These are phyloP conservation scores for Propsilocerus akamusi DNA, from an alignment of 1,140 invertebrate species.

Conservation along the genomic window DNA sequence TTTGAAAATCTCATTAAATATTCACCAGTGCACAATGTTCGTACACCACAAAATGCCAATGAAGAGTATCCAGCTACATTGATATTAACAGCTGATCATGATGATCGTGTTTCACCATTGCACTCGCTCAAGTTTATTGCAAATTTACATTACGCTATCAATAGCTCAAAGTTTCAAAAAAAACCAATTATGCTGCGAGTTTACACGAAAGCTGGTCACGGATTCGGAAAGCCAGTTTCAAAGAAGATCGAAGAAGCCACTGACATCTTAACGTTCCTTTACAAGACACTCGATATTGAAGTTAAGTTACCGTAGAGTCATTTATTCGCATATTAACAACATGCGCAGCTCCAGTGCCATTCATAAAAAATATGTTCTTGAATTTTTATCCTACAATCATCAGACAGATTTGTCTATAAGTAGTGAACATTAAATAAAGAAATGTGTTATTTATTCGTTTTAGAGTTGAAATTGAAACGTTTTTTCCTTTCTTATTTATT, in stretches of 20 bases:
- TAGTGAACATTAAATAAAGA: too few relatives aligned
- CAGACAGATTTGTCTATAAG: too few relatives aligned
- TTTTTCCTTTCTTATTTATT: background rate
- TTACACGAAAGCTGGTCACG: slow-evolving; percentile 93
- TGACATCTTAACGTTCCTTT: slow-evolving; percentile 74
- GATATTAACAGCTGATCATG: slow-evolving; percentile 89
- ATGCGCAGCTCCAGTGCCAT: too few relatives aligned
- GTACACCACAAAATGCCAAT: slow-evolving; percentile 32
- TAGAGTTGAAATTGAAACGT: too few relatives aligned
- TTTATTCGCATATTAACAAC: too few relatives aligned
- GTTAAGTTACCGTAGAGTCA: slow-evolving; percentile 20
- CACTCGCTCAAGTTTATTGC: slow-evolving; percentile 94
- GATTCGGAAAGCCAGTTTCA: slow-evolving; percentile 82
- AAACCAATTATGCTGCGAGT: slow-evolving; percentile 79
- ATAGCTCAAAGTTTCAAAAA: slow-evolving; percentile 41
- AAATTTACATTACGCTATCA: slow-evolving; percentile 62
- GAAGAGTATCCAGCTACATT: slow-evolving; percentile 79
- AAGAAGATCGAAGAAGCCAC: slow-evolving; percentile 63
- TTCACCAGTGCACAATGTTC: slow-evolving; percentile 90
- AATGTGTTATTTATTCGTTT: too few relatives aligned
- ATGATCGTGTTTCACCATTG: slow-evolving; percentile 90
- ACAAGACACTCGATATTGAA: slow-evolving; percentile 49
- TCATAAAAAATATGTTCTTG: too few relatives aligned
- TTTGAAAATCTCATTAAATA: slow-evolving; percentile 81
- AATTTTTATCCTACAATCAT: too few relatives aligned